A percentile compares a stretch with the other conserved stretches of the same genome.
These are phyloP conservation scores for Rotaria macrura DNA, from an alignment of 2,888 invertebrate species.

Conservation along the genomic window DNA sequence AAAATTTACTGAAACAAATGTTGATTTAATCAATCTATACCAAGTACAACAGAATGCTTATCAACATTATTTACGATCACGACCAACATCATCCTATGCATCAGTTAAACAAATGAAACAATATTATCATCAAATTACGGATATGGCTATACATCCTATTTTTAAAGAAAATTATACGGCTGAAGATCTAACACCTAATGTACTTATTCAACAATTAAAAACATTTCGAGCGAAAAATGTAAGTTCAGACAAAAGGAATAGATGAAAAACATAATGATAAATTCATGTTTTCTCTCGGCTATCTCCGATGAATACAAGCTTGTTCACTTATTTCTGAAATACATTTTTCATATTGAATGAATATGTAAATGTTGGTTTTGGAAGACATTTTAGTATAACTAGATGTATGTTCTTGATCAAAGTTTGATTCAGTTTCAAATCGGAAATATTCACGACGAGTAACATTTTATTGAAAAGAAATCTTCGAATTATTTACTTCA, in stretches of 20 bases:
- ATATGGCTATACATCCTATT: slow-evolving; percentile 34
- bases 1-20: slow-evolving; percentile 62
- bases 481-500: too few species aligned
- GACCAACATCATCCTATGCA: slow-evolving; percentile 77
- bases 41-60: slow-evolving; percentile 76
- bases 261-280: too few species aligned
- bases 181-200: slow-evolving; percentile 51
- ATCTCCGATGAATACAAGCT: too few species aligned
- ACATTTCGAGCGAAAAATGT: slow-evolving; percentile 66
- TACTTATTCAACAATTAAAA: slow-evolving; percentile 60
- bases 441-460: too few species aligned
- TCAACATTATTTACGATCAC: slow-evolving; percentile 73
- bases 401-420: too few species aligned
- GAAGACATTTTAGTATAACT: too few species aligned
- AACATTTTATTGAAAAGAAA: too few species aligned
- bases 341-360: too few species aligned
- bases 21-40: slow-evolving; percentile 62
- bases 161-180: slow-evolving; percentile 39
- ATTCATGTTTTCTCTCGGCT: too few species aligned
- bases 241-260: slow-evolving; percentile 42
- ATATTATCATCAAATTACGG: slow-evolving; percentile 24
- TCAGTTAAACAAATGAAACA: slow-evolving; percentile 55
- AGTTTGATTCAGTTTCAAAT: too few species aligned
- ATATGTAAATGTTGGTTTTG: too few species aligned
- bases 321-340: too few species aligned